Conservation (phyloP, 2,113 vertebrate species). For the Prunella fulvescens region DNA sequence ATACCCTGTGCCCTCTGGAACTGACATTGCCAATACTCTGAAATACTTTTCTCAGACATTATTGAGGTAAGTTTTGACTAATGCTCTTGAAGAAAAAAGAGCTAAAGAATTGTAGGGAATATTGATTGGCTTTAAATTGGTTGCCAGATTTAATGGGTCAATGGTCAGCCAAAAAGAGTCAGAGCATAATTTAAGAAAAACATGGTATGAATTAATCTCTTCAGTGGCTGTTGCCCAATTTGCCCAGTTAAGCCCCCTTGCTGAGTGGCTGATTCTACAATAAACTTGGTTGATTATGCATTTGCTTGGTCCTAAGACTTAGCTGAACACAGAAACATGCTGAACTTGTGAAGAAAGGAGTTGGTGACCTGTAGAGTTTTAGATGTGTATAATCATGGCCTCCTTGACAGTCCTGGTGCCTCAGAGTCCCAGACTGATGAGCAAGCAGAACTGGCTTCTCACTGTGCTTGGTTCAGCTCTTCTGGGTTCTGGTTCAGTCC, state of each 20-base stretch:
- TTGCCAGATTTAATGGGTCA: conserved; percentile 46
- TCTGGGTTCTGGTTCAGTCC: conserved; percentile 43
- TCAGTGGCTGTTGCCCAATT: conserved; percentile 52
- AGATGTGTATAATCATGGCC: not conserved
- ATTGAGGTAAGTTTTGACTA: conserved; percentile 93
- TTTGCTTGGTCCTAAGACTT: conserved; percentile 34
- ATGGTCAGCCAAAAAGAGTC: conserved; percentile 67
- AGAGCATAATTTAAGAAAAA: conserved; percentile 40
- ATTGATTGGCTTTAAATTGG: conserved; percentile 42
- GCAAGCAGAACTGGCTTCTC: not conserved
- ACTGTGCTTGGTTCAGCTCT: not conserved
- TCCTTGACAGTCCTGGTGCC: not conserved
- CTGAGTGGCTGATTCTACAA: conserved; percentile 46
- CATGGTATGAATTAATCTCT: not conserved
- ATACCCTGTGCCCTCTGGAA: conserved; percentile 98
- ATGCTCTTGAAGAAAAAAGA: conserved; percentile 62
- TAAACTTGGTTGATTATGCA: conserved; percentile 30
- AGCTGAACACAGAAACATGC: not conserved
- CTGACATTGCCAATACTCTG: conserved; percentile 99
- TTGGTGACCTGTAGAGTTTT: not conserved
- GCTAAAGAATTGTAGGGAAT: conserved; percentile 15
- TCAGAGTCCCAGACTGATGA: not conserved
- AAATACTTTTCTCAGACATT: conserved; percentile 99
- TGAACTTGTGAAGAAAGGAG: not conserved
- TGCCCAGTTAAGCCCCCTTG: conserved; percentile 32